Base-by-base conservation (phyloP, 2,888 invertebrate genomes). In the Lomographa bimaculata region DNA sequence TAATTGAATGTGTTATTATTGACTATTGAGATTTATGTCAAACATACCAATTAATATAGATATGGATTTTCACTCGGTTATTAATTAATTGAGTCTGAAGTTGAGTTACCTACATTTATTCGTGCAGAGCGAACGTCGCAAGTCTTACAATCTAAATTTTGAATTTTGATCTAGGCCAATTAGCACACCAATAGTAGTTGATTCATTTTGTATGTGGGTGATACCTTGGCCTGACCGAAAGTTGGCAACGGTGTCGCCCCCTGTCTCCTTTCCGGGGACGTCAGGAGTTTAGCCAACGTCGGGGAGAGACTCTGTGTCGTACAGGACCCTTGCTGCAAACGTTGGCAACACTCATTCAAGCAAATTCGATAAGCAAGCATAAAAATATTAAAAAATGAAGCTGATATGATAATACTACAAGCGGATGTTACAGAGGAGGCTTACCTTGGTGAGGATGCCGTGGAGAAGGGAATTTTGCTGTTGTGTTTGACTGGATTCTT, bases 201-300 rank as follows among this genome's bases (percentile, higher is more conserved):
- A 27, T 53, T 64, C 66, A 64, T 71, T 40, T 71, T 57, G 74
- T 68, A 71, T 48, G 30, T 29, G 48, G 47, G 66, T 73, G 80
- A 82, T 87, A 89, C 89, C 89, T 89, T 89, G 87, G 87, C 89
- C 87, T 86, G 87, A 87, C 84, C 87, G 85, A 79, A 86, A 74
- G 76, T 64, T 69, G 85, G 82, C 77, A 86, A 79, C 71, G 83
- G 64, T 57, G 81, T 67, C 60, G 80, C 70, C 68, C 72, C 75
- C 79, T 82, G 83, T 73, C 76, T 81, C 73, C 85, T 70, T 73
- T 91, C 91, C 64, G 90, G 90, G 43, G 95, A 94, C 52, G 95
- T 95, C 63, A 95, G 90, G 57, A 95, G 91, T 79, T 94, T 91
- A 54, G 95, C 95, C 78, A 95, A 90, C 60, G 95, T 95, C 52